Conservation (phyloP, 2,113 vertebrate genomes). For the Shinisaurus crocodilurus region DNA sequence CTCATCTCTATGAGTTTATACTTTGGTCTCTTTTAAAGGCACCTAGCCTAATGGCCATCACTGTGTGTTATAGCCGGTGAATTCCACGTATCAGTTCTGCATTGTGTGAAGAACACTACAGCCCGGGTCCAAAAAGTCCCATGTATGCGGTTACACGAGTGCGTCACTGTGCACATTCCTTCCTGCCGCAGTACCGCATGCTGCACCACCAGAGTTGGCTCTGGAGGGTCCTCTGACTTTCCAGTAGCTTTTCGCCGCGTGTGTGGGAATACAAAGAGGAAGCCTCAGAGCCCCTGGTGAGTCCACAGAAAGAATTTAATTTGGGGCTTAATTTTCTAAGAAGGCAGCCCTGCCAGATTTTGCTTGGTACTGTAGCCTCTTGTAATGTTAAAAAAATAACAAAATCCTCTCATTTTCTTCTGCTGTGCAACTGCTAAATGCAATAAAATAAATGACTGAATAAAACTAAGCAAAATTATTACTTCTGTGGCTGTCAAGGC, state of each 20-base stretch:
- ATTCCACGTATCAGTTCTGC: too few relatives aligned
- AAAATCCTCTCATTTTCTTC: background rate
- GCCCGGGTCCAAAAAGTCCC: too few relatives aligned
- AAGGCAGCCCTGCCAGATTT: background rate
- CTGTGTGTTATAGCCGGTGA: too few relatives aligned
- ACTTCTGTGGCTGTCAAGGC: background rate
- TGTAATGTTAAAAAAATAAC: background rate
- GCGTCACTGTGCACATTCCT: background rate
- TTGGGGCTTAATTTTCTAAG: background rate
- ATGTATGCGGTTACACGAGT: background rate
- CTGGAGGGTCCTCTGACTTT: background rate
- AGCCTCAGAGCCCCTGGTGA: background rate
- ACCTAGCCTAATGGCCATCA: background rate
- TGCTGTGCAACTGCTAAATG: background rate
- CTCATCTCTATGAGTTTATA: background rate
- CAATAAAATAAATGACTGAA: conserved; percentile 4
- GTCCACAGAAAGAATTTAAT: background rate
- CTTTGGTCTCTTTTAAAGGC: background rate
- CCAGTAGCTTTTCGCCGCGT: background rate
- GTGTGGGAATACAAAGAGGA: background rate
- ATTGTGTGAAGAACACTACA: too few relatives aligned
- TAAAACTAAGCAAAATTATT: conserved; percentile 7
- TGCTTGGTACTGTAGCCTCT: background rate
- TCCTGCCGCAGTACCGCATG: background rate
- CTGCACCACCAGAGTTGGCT: background rate